Conservation (phyloP, 2,888 invertebrate species). For the Dimorphilus gyrociliatus region DNA sequence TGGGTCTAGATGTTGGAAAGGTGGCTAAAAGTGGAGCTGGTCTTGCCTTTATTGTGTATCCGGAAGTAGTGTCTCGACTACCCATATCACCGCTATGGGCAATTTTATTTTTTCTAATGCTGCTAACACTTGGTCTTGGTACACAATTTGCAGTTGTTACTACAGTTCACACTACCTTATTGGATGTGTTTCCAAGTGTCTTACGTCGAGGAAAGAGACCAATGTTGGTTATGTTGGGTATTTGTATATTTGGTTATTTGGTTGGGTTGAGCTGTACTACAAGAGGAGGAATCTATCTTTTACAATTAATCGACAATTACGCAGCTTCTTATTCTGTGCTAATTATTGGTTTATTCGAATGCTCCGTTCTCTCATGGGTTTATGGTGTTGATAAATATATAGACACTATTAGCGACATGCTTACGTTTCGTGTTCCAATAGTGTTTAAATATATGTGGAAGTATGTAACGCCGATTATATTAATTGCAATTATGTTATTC, state of each 20-base stretch:
- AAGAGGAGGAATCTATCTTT: slow-evolving; percentile 41
- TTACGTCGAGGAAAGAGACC: slow-evolving; percentile 22
- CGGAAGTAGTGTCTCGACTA: slow-evolving; percentile 58
- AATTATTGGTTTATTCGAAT: slow-evolving; percentile 45
- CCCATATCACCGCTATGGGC: slow-evolving; percentile 67
- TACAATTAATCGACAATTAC: slow-evolving; percentile 42
- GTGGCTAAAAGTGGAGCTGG: slow-evolving; percentile 43
- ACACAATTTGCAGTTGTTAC: slow-evolving; percentile 39
- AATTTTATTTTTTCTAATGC: slow-evolving; percentile 39
- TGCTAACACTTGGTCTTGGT: slow-evolving; percentile 22
- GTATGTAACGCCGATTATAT: slow-evolving; percentile 17
- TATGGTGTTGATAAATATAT: too few species aligned
- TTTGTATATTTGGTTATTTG: slow-evolving; percentile 28
- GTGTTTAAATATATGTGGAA: slow-evolving; percentile 24
- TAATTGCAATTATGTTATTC: slow-evolving; percentile 24
- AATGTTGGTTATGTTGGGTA: slow-evolving; percentile 20
- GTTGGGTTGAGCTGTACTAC: slow-evolving; percentile 31
- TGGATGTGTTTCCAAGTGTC: slow-evolving; percentile 39
- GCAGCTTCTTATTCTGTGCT: slow-evolving; percentile 42
- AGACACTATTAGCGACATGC: too few species aligned
- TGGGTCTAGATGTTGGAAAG: slow-evolving; percentile 17
- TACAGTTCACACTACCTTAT: slow-evolving; percentile 41
- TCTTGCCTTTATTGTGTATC: slow-evolving; percentile 65
- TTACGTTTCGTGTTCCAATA: too few species aligned
- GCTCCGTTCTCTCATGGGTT: slow-evolving; percentile 41